Evolutionary conservation across 2,888 invertebrate species (phyloP).

Genomic region (Agrotis clavis): DNA sequence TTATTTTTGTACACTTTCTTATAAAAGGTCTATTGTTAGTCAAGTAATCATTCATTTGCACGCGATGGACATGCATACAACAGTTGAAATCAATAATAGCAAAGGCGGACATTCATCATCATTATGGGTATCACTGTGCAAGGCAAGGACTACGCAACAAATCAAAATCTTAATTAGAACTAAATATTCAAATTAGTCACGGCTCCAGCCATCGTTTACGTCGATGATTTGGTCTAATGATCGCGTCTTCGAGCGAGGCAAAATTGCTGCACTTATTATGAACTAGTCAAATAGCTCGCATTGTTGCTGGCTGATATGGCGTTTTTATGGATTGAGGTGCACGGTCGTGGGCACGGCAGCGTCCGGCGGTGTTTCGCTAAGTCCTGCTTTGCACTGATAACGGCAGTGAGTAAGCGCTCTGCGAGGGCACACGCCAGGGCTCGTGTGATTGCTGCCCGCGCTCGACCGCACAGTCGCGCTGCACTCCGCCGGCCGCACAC

Average conservation of each 20-base stretch:
- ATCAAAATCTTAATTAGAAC: slow-evolving; percentile 40
- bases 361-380: slow-evolving; percentile 73
- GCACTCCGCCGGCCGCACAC: slow-evolving; percentile 68
- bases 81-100: slow-evolving; percentile 31
- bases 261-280: slow-evolving; percentile 53
- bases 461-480: slow-evolving; percentile 72
- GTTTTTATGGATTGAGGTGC: slow-evolving; percentile 54
- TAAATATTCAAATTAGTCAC: slow-evolving; percentile 53
- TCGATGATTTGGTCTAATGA: slow-evolving; percentile 64
- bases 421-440: slow-evolving; percentile 58
- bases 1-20: slow-evolving; percentile 53
- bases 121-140: slow-evolving; percentile 8
- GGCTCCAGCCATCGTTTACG: slow-evolving; percentile 45
- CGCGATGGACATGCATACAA: slow-evolving; percentile 15
- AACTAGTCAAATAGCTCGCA: slow-evolving; percentile 43
- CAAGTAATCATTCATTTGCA: slow-evolving; percentile 33
- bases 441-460: slow-evolving; percentile 67
- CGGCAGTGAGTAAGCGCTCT: slow-evolving; percentile 70
- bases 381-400: slow-evolving; percentile 85
- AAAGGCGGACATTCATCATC: slow-evolving; percentile 23
- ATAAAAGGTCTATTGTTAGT: slow-evolving; percentile 38
- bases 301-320: slow-evolving; percentile 41
- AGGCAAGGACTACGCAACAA: slow-evolving; percentile 30
- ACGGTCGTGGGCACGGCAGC: slow-evolving; percentile 49
- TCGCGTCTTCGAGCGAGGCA: slow-evolving; percentile 39